Evolutionary conservation across 2,113 vertebrate genomes (phyloP).

Genomic region (Mormyrus lacerda): DNA sequence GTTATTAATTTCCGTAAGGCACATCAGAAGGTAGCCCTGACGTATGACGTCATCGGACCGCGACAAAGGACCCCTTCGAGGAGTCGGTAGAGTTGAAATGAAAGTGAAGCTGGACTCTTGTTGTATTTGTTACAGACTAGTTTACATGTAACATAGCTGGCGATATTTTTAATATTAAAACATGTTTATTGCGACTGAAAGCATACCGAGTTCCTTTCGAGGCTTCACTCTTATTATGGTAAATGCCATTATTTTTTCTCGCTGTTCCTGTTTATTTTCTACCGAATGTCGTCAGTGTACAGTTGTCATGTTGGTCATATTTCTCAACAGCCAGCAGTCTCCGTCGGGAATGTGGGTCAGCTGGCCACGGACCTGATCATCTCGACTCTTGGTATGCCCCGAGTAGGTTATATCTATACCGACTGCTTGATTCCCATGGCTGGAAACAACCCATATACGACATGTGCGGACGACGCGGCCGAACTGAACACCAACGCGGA

Average conservation of each 20-base stretch:
- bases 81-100: not conserved
- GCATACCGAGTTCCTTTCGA: slow-evolving; percentile 49
- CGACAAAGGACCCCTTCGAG: not conserved
- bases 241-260: slow-evolving; percentile 33
- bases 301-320: not conserved
- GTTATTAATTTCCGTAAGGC: not conserved
- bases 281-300: not conserved
- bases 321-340: slow-evolving; percentile 81
- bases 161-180: not conserved
- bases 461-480: slow-evolving; percentile 59
- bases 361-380: slow-evolving; percentile 84
- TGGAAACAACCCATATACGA: slow-evolving; percentile 85
- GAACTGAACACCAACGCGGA: slow-evolving; percentile 83
- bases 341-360: slow-evolving; percentile 92
- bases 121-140: not conserved
- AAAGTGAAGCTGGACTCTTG: not conserved
- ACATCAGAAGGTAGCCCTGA: not conserved
- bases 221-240: slow-evolving; percentile 82
- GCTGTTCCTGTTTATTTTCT: not conserved
- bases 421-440: slow-evolving; percentile 89
- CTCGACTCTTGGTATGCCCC: slow-evolving; percentile 75
- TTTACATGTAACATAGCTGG: not conserved
- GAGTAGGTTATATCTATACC: slow-evolving; percentile 82
- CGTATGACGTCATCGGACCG: not conserved
- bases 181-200: slow-evolving; percentile 72